These are phyloP conservation scores for Sphaerophoria taeniata DNA, from an alignment of 2,888 invertebrate genomes.

Conservation along the genomic window DNA sequence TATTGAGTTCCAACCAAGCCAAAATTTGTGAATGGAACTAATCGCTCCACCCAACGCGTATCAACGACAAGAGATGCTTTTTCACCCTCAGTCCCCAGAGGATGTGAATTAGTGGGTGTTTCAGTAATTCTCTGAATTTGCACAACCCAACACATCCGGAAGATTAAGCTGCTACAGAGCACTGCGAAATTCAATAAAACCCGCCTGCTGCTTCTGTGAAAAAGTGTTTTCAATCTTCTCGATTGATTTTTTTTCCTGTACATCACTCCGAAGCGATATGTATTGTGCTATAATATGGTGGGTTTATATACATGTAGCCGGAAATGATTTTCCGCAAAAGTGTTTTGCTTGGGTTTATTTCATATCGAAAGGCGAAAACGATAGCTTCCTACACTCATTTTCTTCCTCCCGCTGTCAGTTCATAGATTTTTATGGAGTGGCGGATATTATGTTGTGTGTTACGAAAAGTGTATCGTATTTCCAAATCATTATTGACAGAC, in stretches of 20 bases:
- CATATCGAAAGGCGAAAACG: conserved; percentile 60
- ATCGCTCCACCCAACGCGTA: conserved; percentile 8
- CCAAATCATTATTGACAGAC: conserved; percentile 77
- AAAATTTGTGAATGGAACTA: conserved; percentile 21
- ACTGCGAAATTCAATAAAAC: conserved; percentile 67
- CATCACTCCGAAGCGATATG: conserved; percentile 8
- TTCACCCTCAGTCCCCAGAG: conserved; percentile 3
- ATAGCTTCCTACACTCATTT: conserved; percentile 32
- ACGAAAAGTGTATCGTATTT: conserved; percentile 76
- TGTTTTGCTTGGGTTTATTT: conserved; percentile 71
- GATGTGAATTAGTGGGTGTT: conserved; percentile 35
- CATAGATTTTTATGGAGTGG: conserved; percentile 72
- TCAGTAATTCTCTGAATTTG: conserved; percentile 26
- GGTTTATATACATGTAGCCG: conserved; percentile 63
- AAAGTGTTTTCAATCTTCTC: conserved; percentile 43
- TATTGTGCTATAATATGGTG: conserved; percentile 35
- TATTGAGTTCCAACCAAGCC: not conserved
- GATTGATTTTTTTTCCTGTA: not conserved
- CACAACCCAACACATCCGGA: conserved; percentile 25
- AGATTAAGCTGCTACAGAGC: conserved; percentile 41
- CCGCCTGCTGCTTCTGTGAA: conserved; percentile 32
- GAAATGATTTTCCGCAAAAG: conserved; percentile 73
- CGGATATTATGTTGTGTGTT: conserved; percentile 62
- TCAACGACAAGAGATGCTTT: conserved; percentile 32
- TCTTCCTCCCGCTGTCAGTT: conserved; percentile 63